Evolutionary conservation across 2,797 vertebrate genomes (phyloP).

Genomic region (Graptemys geographica): DNA sequence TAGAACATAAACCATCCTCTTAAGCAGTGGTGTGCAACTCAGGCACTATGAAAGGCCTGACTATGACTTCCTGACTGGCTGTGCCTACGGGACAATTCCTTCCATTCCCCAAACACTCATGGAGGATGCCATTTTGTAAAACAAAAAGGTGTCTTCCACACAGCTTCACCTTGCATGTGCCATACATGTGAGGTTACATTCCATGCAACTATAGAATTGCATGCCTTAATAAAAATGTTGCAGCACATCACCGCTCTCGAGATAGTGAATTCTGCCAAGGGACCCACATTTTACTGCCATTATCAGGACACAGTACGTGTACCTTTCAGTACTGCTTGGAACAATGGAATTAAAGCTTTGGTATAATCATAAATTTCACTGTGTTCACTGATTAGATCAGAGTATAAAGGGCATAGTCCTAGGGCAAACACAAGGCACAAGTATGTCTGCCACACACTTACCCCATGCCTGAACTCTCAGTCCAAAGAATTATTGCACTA

Average conservation of each 20-base stretch:
- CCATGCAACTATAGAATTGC: not conserved
- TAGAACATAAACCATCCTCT: not conserved
- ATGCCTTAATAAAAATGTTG: not conserved
- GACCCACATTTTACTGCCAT: not conserved
- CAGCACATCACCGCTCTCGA: not conserved
- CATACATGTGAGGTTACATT: not conserved
- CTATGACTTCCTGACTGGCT: not conserved
- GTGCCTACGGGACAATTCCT: not conserved
- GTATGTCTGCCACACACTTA: accelerated
- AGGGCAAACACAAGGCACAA: not conserved
- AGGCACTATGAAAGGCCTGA: not conserved
- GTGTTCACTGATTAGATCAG: not conserved
- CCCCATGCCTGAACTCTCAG: not conserved
- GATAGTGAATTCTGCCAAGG: not conserved
- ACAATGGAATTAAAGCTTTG: not conserved
- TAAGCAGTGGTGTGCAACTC: not conserved
- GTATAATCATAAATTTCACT: not conserved
- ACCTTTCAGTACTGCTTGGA: not conserved
- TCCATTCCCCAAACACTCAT: not conserved
- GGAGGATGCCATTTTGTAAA: not conserved
- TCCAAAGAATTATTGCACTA: not conserved
- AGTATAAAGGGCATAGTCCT: not conserved
- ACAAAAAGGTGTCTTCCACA: not conserved
- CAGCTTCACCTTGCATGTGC: not conserved
- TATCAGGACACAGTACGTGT: not conserved